Evolutionary conservation across 2,888 invertebrate species (phyloP).

Genomic region (Dasypogon diadema): DNA sequence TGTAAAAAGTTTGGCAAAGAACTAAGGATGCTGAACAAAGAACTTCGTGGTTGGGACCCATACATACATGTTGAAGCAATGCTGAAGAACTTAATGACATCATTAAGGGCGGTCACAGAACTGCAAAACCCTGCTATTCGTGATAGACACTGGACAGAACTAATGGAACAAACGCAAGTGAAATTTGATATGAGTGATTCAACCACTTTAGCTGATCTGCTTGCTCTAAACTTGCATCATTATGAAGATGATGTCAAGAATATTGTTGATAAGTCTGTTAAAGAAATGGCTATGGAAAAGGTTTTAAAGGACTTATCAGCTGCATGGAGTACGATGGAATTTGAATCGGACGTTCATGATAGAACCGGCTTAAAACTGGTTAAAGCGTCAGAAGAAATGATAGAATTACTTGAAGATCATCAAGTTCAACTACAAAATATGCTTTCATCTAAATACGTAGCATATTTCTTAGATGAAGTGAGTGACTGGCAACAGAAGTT

Average conservation of each 20-base stretch:
- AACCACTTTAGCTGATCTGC: constrained; percentile 88
- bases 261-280: constrained; percentile 95
- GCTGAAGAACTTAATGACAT: constrained; percentile 93
- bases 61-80: constrained; percentile 83
- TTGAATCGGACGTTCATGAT: constrained; percentile 83
- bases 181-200: constrained; percentile 66
- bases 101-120: constrained; percentile 91
- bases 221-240: constrained; percentile 89
- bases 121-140: constrained; percentile 94
- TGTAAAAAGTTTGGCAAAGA: constrained; percentile 93
- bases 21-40: constrained; percentile 82
- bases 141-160: constrained; percentile 92
- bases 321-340: constrained; percentile 87
- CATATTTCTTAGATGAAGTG: constrained; percentile 86
- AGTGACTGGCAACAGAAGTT: constrained; percentile 89
- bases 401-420: constrained; percentile 94
- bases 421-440: constrained; percentile 95
- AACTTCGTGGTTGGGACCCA: constrained; percentile 82
- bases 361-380: constrained; percentile 83
- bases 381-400: constrained; percentile 86
- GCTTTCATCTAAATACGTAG: constrained; percentile 93
- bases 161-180: constrained; percentile 93
- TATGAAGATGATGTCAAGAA: constrained; percentile 95
- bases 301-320: constrained; percentile 85
- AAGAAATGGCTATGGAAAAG: constrained; percentile 97